phyloP scores from a whole-genome alignment of 2,797 vertebrate species.

The Falco novaeseelandiae region DNA sequence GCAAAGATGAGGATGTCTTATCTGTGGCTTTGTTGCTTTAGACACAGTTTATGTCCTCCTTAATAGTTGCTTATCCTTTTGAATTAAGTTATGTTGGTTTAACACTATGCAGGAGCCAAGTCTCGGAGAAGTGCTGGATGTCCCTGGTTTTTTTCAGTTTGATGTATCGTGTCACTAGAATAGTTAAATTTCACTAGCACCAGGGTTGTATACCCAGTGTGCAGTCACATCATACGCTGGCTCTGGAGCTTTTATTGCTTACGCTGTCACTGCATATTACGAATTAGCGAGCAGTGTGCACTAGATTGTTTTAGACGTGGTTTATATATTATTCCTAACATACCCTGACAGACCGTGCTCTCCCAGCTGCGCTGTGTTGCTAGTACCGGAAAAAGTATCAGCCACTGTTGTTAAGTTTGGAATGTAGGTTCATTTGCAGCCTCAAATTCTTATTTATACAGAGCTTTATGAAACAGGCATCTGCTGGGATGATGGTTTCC shows the following conservation, averaged over 20 bases:
- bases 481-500: background rate
- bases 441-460: background rate
- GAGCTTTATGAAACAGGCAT: background rate
- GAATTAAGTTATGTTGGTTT: background rate
- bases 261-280: background rate
- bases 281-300: background rate
- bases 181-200: background rate
- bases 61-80: background rate
- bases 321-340: background rate
- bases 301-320: slow-evolving; percentile 2
- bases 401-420: background rate
- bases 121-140: background rate
- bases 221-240: background rate
- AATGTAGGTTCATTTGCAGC: background rate
- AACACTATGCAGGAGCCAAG: background rate
- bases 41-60: background rate
- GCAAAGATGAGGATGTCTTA: background rate
- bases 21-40: background rate
- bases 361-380: background rate
- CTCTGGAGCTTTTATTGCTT: background rate
- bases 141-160: background rate
- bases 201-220: background rate
- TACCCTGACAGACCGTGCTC: background rate
- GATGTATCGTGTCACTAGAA: background rate
- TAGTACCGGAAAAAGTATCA: background rate